Base-by-base conservation (phyloP, 2,113 vertebrate species). In the Perca schrenkii region DNA sequence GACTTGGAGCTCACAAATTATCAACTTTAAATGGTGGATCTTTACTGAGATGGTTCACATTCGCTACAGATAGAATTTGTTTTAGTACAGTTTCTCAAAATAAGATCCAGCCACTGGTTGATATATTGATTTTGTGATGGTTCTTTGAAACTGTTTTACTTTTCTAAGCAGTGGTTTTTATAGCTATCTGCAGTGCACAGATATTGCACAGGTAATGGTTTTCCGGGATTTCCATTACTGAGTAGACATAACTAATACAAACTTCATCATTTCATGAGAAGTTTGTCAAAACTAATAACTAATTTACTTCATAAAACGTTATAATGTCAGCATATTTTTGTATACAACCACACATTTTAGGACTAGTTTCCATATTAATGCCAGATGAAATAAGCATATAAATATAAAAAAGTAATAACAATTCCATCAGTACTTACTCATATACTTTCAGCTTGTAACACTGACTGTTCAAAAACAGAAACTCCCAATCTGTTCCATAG, bases 401-500 rank as follows among this genome's bases (percentile, higher is more conserved):
- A 49, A 70, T 28, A 0, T 43, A 52, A 52, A 15, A 74, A 22
- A 8, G 17, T 12, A 3, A 58, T 15, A 4, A 43, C 34, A 56
- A 46, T 1, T 17, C 17, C 46, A 7, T 40, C 31, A 4, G 31
- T 87, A 95, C 95, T 95, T 84, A 95, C 93, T 95, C 93, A 2
- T 94, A 90, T 6, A 93, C 94, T 56, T 87, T 87, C 31, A 95
- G 88, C 78, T 94, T 84, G 83, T 94, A 94, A 90, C 93, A 94
- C 69, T 93, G 94, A 50, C 82, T 87, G 47, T 90, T 91, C 82
- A 95, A 74, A 85, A 92, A 95, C 76, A 95, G 89, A 74, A 94
- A 95, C 88, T 95, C 94, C 87, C 91, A 91, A 22, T 94, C 91
- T 8, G 91, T 62, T 57, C 93, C 94, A 2, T 93, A 94, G 87